Percentiles rank a stretch among this genome's conserved stretches.
phyloP scores from a whole-genome alignment of 2,113 vertebrate genomes.

The Phaethon lepturus region DNA sequence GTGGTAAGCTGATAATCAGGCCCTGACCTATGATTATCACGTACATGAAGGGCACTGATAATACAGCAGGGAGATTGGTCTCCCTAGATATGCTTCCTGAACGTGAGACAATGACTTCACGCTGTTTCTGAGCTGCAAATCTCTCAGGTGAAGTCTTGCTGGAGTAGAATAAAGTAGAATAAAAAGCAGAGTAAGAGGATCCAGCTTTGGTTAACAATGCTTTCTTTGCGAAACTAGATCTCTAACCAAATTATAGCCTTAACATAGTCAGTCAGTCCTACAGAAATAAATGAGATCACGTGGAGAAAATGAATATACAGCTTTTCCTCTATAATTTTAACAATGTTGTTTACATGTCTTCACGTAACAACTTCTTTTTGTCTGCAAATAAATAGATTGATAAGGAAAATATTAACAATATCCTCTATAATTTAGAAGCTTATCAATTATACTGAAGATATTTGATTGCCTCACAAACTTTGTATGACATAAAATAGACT shows the following conservation, averaged over 20 bases:
- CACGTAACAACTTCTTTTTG: background rate
- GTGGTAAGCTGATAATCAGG: constrained; percentile 37
- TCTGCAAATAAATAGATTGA: background rate
- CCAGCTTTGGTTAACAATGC: constrained; percentile 36
- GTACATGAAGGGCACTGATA: constrained; percentile 38
- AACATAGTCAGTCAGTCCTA: background rate
- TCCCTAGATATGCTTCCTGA: constrained; percentile 39
- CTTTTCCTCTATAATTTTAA: background rate
- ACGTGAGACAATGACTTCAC: constrained; percentile 64
- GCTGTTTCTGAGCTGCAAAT: constrained; percentile 46
- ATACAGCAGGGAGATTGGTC: constrained; percentile 43
- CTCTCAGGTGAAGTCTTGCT: constrained; percentile 67
- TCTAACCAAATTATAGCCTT: background rate
- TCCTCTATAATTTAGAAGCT: background rate
- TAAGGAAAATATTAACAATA: background rate
- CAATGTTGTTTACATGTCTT: background rate
- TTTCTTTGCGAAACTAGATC: constrained; percentile 13
- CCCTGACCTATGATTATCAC: constrained; percentile 62
- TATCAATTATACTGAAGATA: background rate
- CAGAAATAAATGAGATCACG: background rate
- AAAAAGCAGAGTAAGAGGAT: constrained; percentile 26
- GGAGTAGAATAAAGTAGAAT: constrained; percentile 13
- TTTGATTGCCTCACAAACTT: background rate
- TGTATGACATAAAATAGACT: background rate
- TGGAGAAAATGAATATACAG: background rate